Evolutionary conservation across 2,888 invertebrate species (phyloP), one percentile per base, ranked within the genome.

Genomic region (Carcina quercana): DNA sequence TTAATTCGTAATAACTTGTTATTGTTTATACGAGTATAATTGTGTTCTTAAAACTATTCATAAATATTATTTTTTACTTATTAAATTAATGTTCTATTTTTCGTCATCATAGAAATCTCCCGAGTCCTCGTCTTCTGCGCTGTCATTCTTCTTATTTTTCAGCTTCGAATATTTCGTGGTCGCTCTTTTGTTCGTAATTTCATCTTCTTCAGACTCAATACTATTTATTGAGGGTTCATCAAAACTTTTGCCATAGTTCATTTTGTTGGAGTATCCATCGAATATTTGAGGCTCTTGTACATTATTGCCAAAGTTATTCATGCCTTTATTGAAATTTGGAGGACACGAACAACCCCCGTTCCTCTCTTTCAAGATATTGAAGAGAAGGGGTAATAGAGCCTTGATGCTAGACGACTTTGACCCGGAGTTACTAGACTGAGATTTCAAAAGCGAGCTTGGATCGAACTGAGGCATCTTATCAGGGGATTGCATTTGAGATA

Each of bases 281-380:
- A 51, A 45, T 28, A 66, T 46, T 26, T 42, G 42, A 5, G 56
- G 50, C 14, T 47, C 47, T 17, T 40, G 41, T 28, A 33, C 27
- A 24, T 38, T 43, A 12, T 41, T 47, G 7, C 37, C 42, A 29
- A 10, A 30, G 26, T 29, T 29, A 17, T 30, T 31, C 21, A 40
- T 38, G 38, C 57, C 64, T 11, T 62, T 48, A 6, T 38, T 49
- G 38, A 8, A 20, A 20, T 59, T 62, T 3, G 38, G 36, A 19
- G 39, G 40, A 27, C 59, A 56, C 0, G 50, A 51, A 36, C 69
- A 68, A 2, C 29, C 27, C 12, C 35, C 37, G 35, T 51, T 61
- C 36, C 55, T 69, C 15, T 82, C 80, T 40, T 65, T 69, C 13
- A 82, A 29, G 26, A 80, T 45, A 38, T 68, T 66, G 7, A 79